Percentiles rank a stretch among this genome's conserved stretches.
Evolutionary conservation across 1,140 invertebrate species (phyloP).

Genomic region (Panagrolaimus sp.): DNA sequence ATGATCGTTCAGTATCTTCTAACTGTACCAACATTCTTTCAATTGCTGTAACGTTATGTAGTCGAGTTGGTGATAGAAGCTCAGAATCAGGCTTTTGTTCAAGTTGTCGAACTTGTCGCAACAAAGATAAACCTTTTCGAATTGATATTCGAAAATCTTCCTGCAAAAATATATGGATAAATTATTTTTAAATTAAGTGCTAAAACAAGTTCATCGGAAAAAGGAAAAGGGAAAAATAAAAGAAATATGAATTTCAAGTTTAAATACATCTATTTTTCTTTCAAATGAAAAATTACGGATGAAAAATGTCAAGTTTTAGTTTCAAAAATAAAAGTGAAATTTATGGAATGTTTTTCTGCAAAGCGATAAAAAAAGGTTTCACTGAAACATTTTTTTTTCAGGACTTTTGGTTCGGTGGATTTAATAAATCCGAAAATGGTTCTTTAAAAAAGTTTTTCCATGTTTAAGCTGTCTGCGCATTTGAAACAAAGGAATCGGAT

Average conservation of each 20-base stretch:
- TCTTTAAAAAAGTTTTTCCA: too few species aligned
- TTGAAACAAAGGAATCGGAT: too few species aligned
- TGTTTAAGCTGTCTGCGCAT: too few species aligned
- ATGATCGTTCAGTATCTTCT: constrained; percentile 85
- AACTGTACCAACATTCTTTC: constrained; percentile 85
- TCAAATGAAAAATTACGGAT: background rate
- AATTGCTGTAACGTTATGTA: constrained; percentile 82
- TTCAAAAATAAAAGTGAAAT: background rate
- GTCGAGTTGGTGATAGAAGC: constrained; percentile 63
- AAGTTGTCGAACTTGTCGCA: constrained; percentile 58
- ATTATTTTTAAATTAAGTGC: background rate
- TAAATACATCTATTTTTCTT: background rate
- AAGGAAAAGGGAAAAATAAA: too few species aligned
- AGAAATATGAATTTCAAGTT: too few species aligned
- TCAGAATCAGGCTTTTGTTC: constrained; percentile 49
- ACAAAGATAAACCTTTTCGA: constrained; percentile 55
- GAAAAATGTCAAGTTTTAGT: constrained; percentile 1
- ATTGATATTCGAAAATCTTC: constrained; percentile 57
- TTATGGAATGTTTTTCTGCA: background rate
- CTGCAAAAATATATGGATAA: constrained; percentile 29
- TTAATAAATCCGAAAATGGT: too few species aligned
- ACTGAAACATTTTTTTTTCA: background rate
- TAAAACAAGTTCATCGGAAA: background rate
- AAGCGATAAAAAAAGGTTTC: background rate
- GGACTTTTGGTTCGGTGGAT: too few species aligned